Evolutionary conservation across 1,140 invertebrate species (phyloP), one percentile per base, ranked within the genome.

Genomic region (Phymorhynchus buccinoides): DNA sequence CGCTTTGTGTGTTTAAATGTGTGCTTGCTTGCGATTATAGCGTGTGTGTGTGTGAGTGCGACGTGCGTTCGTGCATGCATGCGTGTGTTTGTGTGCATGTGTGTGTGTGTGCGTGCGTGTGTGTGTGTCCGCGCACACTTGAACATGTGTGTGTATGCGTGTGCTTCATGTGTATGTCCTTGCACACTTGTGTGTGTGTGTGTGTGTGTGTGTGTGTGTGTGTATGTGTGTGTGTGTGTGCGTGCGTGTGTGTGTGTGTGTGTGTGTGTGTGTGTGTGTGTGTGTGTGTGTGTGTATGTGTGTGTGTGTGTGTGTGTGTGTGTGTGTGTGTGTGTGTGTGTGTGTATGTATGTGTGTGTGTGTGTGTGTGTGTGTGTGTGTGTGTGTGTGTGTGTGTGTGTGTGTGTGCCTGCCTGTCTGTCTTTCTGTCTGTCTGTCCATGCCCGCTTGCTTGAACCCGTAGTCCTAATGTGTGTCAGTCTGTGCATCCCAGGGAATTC

Each of bases 371-470:
- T 48, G 44, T 48, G 44, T 48, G 7, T 48, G 6, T 48, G 44
- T 48, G 44, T 9, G 44, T 9, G 44, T 48, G 44, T 48, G 44
- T 62, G 56, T 27, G 0, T 62, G 22, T 62, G 12, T 62, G 56
- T 62, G 12, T 62, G 56, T 22, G 44, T 48, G 44, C 12, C 48
- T 14, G 12, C 9, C 77, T 3, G 14, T 16, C 77, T 42, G 3
- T 41, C 80, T 32, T n/a, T 81, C 44, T 81, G 44, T 56, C 56
- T 52, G 27, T 81, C 44, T 27, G 44, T 81, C 42, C n/a, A n/a
- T n/a, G n/a, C n/a, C n/a, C n/a, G n/a, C n/a, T n/a, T n/a, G n/a
- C n/a, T n/a, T n/a, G n/a, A n/a, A n/a, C n/a, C n/a, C n/a, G n/a
- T n/a, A n/a, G n/a, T n/a, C n/a, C n/a, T n/a, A n/a, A n/a, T n/a